These are phyloP conservation scores for Vireo altiloquus DNA, from an alignment of 2,113 vertebrate species.

Conservation along the genomic window DNA sequence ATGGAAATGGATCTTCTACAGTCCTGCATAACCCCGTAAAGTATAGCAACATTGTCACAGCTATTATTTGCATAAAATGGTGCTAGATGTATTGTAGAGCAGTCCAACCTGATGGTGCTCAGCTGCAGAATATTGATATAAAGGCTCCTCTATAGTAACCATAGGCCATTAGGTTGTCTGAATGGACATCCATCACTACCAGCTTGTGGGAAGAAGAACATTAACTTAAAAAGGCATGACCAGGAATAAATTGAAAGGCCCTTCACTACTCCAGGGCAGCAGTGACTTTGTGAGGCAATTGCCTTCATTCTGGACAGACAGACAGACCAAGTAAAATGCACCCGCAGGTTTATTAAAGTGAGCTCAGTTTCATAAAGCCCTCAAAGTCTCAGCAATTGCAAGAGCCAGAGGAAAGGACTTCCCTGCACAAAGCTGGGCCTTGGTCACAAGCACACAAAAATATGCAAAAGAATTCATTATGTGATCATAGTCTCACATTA, in stretches of 20 bases:
- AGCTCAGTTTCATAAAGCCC: neutral
- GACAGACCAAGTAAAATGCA: neutral
- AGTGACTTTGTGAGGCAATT: neutral
- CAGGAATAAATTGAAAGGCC: constrained; percentile 56
- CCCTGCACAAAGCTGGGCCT: neutral
- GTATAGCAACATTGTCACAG: neutral
- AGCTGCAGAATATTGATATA: constrained; percentile 37
- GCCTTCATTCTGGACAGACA: neutral
- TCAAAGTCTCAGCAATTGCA: neutral
- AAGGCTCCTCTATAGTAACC: constrained; percentile 23
- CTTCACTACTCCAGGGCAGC: neutral
- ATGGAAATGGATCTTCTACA: constrained; percentile 2
- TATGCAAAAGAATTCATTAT: neutral
- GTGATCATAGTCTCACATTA: neutral
- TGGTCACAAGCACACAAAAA: neutral
- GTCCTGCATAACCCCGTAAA: neutral
- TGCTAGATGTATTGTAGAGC: neutral
- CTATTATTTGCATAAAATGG: constrained; percentile 44
- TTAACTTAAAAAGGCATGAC: constrained; percentile 59
- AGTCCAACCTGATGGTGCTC: neutral
- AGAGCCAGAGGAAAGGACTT: neutral
- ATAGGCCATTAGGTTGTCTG: constrained; percentile 56
- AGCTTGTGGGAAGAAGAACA: constrained; percentile 57
- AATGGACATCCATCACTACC: constrained; percentile 52
- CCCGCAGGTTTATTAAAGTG: neutral